These are phyloP conservation scores for Anguilla megastoma DNA, from an alignment of 2,797 vertebrate genomes.

Conservation along the genomic window DNA sequence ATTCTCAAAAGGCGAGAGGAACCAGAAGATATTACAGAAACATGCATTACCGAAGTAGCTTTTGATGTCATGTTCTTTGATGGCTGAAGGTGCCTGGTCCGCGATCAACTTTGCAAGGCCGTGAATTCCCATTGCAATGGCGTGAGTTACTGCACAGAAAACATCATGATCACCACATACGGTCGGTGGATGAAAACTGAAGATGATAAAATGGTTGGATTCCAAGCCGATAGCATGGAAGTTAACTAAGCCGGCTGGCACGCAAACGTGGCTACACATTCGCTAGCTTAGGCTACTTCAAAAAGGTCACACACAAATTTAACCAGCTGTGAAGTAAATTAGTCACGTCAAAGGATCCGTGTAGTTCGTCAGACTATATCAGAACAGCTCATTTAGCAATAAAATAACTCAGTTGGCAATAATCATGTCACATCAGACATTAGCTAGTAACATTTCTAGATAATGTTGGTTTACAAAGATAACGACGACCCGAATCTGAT, in stretches of 20 bases:
- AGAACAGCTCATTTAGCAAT: too few species aligned
- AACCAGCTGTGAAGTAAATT: background rate
- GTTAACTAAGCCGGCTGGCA: background rate
- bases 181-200: background rate
- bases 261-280: background rate
- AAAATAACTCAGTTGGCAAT: too few species aligned
- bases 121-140: conserved; percentile 88
- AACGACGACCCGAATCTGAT: background rate
- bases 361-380: too few species aligned
- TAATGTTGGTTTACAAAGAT: background rate
- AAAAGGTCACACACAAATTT: background rate
- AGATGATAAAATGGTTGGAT: background rate
- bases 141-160: background rate
- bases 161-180: background rate
- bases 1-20: background rate
- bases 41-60: conserved; percentile 81
- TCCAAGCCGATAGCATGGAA: background rate
- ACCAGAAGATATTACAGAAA: too few species aligned
- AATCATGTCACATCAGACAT: too few species aligned
- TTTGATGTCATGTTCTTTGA: conserved; percentile 93
- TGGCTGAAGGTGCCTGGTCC: conserved; percentile 85
- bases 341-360: background rate
- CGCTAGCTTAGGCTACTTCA: background rate
- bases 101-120: conserved; percentile 93
- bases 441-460: too few species aligned